These are phyloP conservation scores for Zaprionus obscuricornis DNA, from an alignment of 2,888 invertebrate species.

Conservation along the genomic window DNA sequence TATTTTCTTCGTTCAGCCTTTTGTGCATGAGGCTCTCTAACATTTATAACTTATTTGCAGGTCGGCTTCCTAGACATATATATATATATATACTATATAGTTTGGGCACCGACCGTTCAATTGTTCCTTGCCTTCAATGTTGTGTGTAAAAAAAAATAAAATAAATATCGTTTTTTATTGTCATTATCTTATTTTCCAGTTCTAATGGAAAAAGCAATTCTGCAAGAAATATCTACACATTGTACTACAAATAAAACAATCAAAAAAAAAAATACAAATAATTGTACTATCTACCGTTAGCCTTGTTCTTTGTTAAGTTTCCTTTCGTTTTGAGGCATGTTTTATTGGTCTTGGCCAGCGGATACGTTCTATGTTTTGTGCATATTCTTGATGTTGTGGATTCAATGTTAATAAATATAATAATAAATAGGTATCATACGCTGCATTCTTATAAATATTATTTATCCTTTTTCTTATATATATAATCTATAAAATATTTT, in stretches of 20 bases:
- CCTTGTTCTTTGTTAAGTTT: slow-evolving; percentile 74
- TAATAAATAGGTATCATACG: slow-evolving; percentile 71
- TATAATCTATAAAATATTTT: slow-evolving; percentile 9
- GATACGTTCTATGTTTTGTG: slow-evolving; percentile 59
- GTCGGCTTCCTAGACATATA: slow-evolving; percentile 15
- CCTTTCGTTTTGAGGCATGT: slow-evolving; percentile 77
- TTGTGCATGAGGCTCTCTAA: slow-evolving; percentile 45
- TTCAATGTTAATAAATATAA: slow-evolving; percentile 63
- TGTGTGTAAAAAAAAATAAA: slow-evolving; percentile 75
- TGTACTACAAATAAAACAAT: slow-evolving; percentile 27
- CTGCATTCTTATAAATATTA: slow-evolving; percentile 41
- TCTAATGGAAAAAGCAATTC: slow-evolving; percentile 71
- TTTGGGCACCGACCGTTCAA: slow-evolving; percentile 55
- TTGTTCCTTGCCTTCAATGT: slow-evolving; percentile 79
- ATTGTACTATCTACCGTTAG: slow-evolving; percentile 44
- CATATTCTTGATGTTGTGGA: slow-evolving; percentile 82
- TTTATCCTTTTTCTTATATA: not conserved
- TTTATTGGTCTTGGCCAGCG: slow-evolving; percentile 54
- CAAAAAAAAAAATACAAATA: slow-evolving; percentile 2
- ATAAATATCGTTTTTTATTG: slow-evolving; percentile 61
- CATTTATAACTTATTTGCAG: slow-evolving; percentile 29
- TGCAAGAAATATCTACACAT: slow-evolving; percentile 52
- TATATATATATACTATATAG: slow-evolving; percentile 13
- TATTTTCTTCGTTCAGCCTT: slow-evolving; percentile 22
- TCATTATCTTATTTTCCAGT: slow-evolving; percentile 72